Evolutionary conservation across 2,797 vertebrate genomes (phyloP), one percentile per base, ranked within the genome.

Genomic region (Acanthiza pusilla): DNA sequence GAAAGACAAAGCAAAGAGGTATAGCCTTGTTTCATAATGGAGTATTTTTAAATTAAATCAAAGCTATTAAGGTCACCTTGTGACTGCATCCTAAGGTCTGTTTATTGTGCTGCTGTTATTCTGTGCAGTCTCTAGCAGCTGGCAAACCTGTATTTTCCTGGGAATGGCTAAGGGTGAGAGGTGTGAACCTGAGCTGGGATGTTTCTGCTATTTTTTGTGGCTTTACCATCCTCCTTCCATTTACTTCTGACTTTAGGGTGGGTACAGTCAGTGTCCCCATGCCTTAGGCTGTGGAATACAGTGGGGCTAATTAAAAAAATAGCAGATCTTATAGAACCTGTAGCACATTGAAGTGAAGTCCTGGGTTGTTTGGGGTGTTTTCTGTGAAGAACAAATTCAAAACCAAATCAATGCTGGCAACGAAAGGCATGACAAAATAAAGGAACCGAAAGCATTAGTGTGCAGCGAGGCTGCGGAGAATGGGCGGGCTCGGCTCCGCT

Each of bases 251-350:
- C 26, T 47, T 38, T 5, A 17, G 21, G 21, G 14, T 22, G 36
- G 25, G 9, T 19, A 23, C 13, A 34, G 40, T 11, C 9, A 9
- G 17, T 4, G 16, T 45, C 34, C 30, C 11, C 3, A 0, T n/a
- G 23, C 32, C 32, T 38, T 19, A 19, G 5, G 9, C 13, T 23
- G 3, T n/a, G 43, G 38, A 13, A 58, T 13, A 53, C 4, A 3
- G 16, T 7, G 7, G 8, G 5, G 13, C 8, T 68, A 51, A 45
- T 27, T 40, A 30, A 16, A 29, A 32, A 22, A 32, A 3, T 1
- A 75, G 2, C 45, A 11, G 4, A 15, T 57, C 7, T 27, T 40
- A 5, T 0, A 16, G 11, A 47, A 58, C 10, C 36, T 34, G 1
- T 11, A 42, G 50, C 21, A 29, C 34, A 42, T 40, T 20, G 34